phyloP scores from a whole-genome alignment of 2,888 invertebrate genomes.

The Steinernema scapterisci region DNA sequence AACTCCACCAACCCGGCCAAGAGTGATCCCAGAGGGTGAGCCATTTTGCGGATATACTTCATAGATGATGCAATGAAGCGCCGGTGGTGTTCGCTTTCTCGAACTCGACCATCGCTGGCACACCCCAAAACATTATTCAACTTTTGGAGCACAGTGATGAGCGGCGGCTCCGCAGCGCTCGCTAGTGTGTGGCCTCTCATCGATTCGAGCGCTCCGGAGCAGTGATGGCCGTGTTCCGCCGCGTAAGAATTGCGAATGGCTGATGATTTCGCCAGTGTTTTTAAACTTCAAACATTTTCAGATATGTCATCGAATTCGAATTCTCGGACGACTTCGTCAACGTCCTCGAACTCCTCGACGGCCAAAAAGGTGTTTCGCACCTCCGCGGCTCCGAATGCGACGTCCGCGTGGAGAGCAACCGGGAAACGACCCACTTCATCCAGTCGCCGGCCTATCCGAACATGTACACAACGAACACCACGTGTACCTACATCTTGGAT shows the following conservation, averaged over 20 bases:
- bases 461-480: conserved; percentile 69
- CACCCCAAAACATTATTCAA: too few species aligned
- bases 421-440: conserved; percentile 69
- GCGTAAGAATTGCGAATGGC: too few species aligned
- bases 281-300: conserved; percentile 37
- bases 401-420: conserved; percentile 66
- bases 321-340: conserved; percentile 98
- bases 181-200: too few species aligned
- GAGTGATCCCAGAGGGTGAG: conserved; percentile 96
- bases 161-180: too few species aligned
- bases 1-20: conserved; percentile 69
- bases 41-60: too few species aligned
- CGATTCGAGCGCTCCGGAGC: too few species aligned
- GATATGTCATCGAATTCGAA: conserved; percentile 83
- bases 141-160: too few species aligned
- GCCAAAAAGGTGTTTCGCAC: conserved; percentile 49
- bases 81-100: too few species aligned
- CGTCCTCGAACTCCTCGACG: conserved; percentile 77
- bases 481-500: conserved; percentile 72
- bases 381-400: conserved; percentile 80
- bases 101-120: too few species aligned
- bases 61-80: too few species aligned
- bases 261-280: too few species aligned
- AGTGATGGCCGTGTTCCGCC: too few species aligned
- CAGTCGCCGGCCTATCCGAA: conserved; percentile 70